Base-by-base conservation (phyloP, 2,888 invertebrate species). In the Bellardia pandia region DNA sequence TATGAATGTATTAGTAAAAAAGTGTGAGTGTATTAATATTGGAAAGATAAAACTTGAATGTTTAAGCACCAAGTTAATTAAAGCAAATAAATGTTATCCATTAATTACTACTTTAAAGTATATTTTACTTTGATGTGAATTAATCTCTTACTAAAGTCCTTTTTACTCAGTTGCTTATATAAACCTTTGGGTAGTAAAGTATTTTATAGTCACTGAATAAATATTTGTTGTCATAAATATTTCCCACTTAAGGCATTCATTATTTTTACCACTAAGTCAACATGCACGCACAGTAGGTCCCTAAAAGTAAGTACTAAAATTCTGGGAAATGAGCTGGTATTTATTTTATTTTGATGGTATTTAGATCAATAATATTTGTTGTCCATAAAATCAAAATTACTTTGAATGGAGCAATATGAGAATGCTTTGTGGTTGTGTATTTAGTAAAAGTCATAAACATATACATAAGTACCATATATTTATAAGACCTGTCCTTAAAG, bases 351-450 rank as follows among this genome's bases (percentile, higher is more conserved):
- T 40, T 11, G 16, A 58, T 58, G 23, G 7, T 14, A 58, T 33
- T 33, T 60, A 23, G 13, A 64, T 64, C 64, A 64, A 40, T 64
- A 64, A 64, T 64, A 40, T 64, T 9, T 64, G 14, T 40, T 40
- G 13, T 40, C 64, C 40, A 64, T 64, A 40, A 64, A 40, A 40
- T n/a, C 9, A 37, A 40, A 42, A 64, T 40, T 16, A 60, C 60
- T 60, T 33, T 13, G 16, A 23, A 56, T 23, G 9, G 23, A 56
- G 56, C 4, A 7, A 56, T 56, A 56, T 56, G 9, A 56, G 16
- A 14, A 23, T 5, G 5, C 23, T 23, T 23, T 53, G 56, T 14
- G 30, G 13, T 16, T 56, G 33, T 58, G 33, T 23, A 23, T 23
- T 56, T 56, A 23, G 16, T 16, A 53, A 53, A 53, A n/a, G 56